A percentile compares a stretch with the other conserved stretches of the same genome.
Conservation (phyloP, 2,113 vertebrate genomes). For the Lonchura striata region DNA sequence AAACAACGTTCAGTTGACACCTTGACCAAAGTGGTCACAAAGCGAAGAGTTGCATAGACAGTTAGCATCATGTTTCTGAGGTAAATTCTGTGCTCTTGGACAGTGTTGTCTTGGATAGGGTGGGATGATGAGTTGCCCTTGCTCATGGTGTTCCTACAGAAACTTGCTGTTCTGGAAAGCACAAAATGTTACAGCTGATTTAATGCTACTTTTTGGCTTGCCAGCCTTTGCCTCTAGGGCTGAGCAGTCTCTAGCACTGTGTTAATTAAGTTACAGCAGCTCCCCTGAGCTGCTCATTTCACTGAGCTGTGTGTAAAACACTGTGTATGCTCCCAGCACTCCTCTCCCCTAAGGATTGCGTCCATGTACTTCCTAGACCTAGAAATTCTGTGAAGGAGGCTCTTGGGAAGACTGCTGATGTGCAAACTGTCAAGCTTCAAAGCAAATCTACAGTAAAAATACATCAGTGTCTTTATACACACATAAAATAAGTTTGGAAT, state of each 20-base stretch:
- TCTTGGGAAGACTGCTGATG: not conserved
- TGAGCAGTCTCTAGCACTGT: not conserved
- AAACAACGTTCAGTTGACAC: not conserved
- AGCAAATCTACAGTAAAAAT: not conserved
- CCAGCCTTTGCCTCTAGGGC: not conserved
- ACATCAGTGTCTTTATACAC: not conserved
- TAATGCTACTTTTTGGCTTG: not conserved
- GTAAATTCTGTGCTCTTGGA: not conserved
- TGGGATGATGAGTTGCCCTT: not conserved
- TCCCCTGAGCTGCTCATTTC: not conserved
- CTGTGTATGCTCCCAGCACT: accelerated
- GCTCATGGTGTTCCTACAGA: not conserved
- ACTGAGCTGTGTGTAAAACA: not conserved
- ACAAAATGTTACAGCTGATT: not conserved
- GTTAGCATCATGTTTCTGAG: not conserved
- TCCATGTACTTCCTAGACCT: not conserved
- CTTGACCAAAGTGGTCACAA: not conserved
- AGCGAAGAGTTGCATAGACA: not conserved
- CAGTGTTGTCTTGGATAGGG: not conserved
- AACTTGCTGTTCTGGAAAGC: not conserved
- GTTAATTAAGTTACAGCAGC: not conserved
- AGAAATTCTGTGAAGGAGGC: not conserved
- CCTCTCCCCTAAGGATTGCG: accelerated
- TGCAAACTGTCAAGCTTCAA: not conserved
- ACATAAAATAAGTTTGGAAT: not conserved